phyloP scores from a whole-genome alignment of 2,888 invertebrate species.

The Arctia plantaginis region DNA sequence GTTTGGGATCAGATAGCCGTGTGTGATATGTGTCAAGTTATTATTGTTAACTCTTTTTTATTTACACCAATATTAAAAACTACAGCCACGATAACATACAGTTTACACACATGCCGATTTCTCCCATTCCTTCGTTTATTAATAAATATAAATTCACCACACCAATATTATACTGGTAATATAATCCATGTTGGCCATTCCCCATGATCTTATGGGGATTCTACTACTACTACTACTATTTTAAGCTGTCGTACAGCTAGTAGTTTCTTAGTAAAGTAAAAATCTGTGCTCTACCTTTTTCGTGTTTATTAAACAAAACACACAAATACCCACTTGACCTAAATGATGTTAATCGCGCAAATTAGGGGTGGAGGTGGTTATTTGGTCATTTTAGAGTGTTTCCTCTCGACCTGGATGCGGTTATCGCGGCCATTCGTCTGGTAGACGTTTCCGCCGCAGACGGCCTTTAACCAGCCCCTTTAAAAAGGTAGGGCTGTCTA shows the following conservation, averaged over 20 bases:
- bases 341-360: slow-evolving; percentile 30
- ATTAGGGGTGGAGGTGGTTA: slow-evolving; percentile 5
- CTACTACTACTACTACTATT: no score
- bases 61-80: no score
- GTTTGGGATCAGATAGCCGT: no score
- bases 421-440: slow-evolving; percentile 27
- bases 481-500: slow-evolving; percentile 12
- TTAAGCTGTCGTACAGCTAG: background rate
- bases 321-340: slow-evolving; percentile 32
- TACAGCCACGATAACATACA: no score
- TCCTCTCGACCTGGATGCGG: slow-evolving; percentile 50
- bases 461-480: background rate
- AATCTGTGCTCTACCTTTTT: background rate
- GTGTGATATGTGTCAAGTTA: no score
- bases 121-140: no score
- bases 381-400: slow-evolving; percentile 23
- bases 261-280: background rate
- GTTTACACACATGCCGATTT: no score
- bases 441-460: slow-evolving; percentile 25
- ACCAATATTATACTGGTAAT: no score
- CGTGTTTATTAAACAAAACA: slow-evolving; percentile 4
- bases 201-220: background rate
- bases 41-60: no score
- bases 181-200: background rate
- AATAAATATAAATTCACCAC: no score